Base-by-base conservation (phyloP, 2,797 vertebrate genomes). In the Artibeus lituratus region DNA sequence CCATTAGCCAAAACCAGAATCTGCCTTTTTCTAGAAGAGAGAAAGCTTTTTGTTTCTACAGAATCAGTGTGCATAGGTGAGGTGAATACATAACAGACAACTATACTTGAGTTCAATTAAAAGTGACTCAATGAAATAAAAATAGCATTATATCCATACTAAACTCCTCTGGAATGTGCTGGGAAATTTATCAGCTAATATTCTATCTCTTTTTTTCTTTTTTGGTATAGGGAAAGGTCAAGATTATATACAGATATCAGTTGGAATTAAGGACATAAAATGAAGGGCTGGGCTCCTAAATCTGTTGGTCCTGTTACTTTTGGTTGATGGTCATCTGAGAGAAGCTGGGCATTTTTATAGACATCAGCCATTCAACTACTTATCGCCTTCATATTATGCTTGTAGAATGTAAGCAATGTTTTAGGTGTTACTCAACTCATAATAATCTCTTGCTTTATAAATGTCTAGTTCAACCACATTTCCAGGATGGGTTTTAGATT, bases 1-100 rank as follows among this genome's bases (percentile, higher is more conserved):
- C 83, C 83, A 96, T 92, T n/a, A 95, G 7, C 32, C 11, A 35
- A 81, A 93, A 90, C 24, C 2, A 85, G 18, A 86, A 91, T 76
- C 59, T 83, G 24, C 42, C 57, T 83, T 76, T 93, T 93, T 22
- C 21, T 70, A 11, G 0, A 95, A 51, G 62, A 87, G 7, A 72
- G 2, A 29, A 44, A 70, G 57, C 14, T 74, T 16, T 83, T 96
- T n/a, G 19, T 47, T 97, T 92, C 37, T 92, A 7, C 9, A 12
- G 14, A 93, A 22, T 15, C 32, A 76, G 11, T 95, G 5, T 51
- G 3, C 0, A 11, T n/a, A 93, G 87, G 2, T 51, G 6, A 10
- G 39, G 18, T 32, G 4, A 97, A 96, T 1, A 88, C 1, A 69
- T 2, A 78, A 29, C 42, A 95, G 89, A n/a, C 19, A 32, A 22